Evolutionary conservation across 64 coral and sea anemone species (phyloP).

Genomic region (Acropora tenuis): DNA sequence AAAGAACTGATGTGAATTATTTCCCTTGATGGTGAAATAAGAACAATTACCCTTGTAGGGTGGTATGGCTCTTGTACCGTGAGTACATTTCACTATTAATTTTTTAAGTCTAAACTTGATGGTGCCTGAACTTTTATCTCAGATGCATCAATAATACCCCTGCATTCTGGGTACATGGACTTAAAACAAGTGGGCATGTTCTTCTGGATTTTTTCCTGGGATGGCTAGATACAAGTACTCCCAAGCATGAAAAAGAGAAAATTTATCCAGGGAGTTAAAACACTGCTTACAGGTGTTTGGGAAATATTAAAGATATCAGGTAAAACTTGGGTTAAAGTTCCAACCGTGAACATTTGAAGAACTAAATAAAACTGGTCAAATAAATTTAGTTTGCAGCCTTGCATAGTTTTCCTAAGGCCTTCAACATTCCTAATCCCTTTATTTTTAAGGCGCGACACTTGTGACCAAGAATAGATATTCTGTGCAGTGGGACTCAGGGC

Average conservation of each 20-base stretch:
- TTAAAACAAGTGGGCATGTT: constrained; percentile 37
- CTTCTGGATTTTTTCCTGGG: constrained; percentile 36
- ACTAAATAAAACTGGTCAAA: constrained; percentile 27
- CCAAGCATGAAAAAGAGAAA: constrained; percentile 67
- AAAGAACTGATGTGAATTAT: no score
- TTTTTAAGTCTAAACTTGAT: constrained; percentile 34
- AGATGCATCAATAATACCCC: constrained; percentile 64
- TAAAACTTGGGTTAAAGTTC: constrained; percentile 48
- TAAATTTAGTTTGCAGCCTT: no score
- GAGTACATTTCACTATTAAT: constrained; percentile 41
- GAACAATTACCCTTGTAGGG: constrained; percentile 65
- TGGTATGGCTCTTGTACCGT: constrained; percentile 48
- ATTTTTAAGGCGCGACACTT: no score
- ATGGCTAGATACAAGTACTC: constrained; percentile 56
- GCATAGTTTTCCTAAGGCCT: no score
- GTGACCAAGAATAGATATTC: no score
- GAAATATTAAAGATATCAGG: constrained; percentile 40
- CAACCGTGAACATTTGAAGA: constrained; percentile 54
- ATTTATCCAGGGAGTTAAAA: constrained; percentile 69
- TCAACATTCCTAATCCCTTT: no score
- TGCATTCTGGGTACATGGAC: not conserved
- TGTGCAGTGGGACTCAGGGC: no score
- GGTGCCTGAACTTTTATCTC: constrained; percentile 59
- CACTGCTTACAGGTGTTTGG: constrained; percentile 32
- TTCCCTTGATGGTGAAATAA: constrained; percentile 46